These are phyloP conservation scores for Cantharis nigra DNA, from an alignment of 2,888 invertebrate genomes.

Conservation along the genomic window DNA sequence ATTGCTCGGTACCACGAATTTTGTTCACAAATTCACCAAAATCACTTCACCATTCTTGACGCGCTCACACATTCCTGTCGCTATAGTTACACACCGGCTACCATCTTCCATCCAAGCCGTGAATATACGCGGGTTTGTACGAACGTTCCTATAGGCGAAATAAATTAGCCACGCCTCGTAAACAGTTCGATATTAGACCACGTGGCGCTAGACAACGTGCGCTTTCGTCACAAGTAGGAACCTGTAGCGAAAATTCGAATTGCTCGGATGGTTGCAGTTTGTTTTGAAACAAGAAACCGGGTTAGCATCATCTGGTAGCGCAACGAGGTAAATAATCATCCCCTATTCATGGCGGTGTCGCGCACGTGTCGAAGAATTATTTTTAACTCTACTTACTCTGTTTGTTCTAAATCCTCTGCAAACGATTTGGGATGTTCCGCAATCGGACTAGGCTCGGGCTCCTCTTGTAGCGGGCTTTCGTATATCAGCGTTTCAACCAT, in stretches of 20 bases:
- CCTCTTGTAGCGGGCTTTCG: conserved; percentile 83
- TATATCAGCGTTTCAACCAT: conserved; percentile 94
- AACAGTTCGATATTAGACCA: conserved; percentile 23
- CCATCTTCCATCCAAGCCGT: conserved; percentile 12
- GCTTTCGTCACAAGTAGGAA: conserved; percentile 6
- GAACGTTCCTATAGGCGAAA: conserved; percentile 23
- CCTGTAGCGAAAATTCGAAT: not conserved
- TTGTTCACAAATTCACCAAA: not conserved
- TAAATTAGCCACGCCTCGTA: conserved; percentile 35
- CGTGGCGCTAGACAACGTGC: conserved; percentile 17
- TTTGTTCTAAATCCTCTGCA: conserved; percentile 56
- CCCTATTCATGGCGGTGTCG: not conserved
- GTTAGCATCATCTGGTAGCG: not conserved
- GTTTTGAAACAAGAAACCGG: not conserved
- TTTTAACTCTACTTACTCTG: conserved; percentile 59
- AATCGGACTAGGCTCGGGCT: conserved; percentile 73
- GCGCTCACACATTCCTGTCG: conserved; percentile 12
- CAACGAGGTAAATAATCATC: not conserved
- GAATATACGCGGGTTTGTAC: conserved; percentile 33
- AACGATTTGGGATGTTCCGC: conserved; percentile 54
- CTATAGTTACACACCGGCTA: conserved; percentile 5
- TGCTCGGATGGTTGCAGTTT: conserved; percentile 4
- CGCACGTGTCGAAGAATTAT: not conserved
- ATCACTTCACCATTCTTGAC: conserved; percentile 3
- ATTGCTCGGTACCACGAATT: not conserved